phyloP scores from a whole-genome alignment of 2,797 vertebrate species.

The Momotus momota region DNA sequence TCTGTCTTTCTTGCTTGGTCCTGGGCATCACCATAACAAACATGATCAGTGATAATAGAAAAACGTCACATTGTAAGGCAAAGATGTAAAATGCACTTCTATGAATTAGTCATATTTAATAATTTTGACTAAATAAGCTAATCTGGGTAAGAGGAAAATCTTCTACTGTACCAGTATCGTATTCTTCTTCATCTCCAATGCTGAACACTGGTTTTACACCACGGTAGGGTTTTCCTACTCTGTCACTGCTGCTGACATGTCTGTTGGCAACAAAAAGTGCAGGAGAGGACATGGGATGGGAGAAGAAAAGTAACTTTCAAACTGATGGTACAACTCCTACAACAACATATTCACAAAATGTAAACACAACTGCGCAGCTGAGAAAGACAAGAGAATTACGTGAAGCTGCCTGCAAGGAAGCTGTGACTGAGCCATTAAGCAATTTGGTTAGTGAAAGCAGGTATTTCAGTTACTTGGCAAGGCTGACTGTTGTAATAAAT shows the following conservation, averaged over 20 bases:
- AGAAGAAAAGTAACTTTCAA: not conserved
- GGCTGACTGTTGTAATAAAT: not conserved
- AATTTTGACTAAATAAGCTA: not conserved
- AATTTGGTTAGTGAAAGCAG: slow-evolving; percentile 54
- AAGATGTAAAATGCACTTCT: not conserved
- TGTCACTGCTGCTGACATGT: slow-evolving; percentile 97
- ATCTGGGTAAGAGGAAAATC: not conserved
- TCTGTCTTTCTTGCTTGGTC: not conserved
- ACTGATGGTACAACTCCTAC: not conserved
- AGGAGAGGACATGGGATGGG: not conserved
- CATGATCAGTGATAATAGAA: not conserved
- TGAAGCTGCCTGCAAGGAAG: slow-evolving; percentile 47
- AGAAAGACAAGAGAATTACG: slow-evolving; percentile 18
- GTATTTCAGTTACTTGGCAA: not conserved
- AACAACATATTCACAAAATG: not conserved
- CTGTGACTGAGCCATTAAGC: slow-evolving; percentile 23
- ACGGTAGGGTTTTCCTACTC: slow-evolving; percentile 95
- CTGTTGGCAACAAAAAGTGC: slow-evolving; percentile 74
- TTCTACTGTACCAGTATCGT: slow-evolving; percentile 89
- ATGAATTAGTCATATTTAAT: not conserved
- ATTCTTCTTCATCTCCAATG: slow-evolving; percentile 97
- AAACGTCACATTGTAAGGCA: not conserved
- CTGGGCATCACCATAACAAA: not conserved
- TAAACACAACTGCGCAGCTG: slow-evolving; percentile 4
- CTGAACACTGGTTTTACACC: slow-evolving; percentile 99